Evolutionary conservation across 1,140 invertebrate genomes (phyloP), one percentile per base, ranked within the genome.

Genomic region (Caenorhabditis inopinata): DNA sequence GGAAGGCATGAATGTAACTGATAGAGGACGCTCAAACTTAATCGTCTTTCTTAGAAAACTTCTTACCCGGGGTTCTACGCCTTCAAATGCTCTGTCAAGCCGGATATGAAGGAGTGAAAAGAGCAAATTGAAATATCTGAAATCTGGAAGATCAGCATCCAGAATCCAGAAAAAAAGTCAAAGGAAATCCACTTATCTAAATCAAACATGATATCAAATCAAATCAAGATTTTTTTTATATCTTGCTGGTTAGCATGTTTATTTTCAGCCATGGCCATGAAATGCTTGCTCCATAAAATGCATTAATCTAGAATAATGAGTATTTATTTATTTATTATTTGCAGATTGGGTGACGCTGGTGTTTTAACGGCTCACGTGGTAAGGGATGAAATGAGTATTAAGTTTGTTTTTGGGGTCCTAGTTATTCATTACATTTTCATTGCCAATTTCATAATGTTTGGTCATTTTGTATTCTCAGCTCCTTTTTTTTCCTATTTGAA

Each of bases 281-380:
- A 58, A 58, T 58, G 51, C 35, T 58, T 58, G 35, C 51, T 32
- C 35, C 27, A n/a, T n/a, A 42, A 68, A 58, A 38, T 32, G 38
- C 58, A 68, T 12, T 21, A 68, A 68, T 68, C 58, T 29, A 38
- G n/a, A 68, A 68, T 38, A 58, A 32, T 58, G 25, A 32, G 35
- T 58, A 11, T 32, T 58, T 51, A 7, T 25, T n/a, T n/a, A n/a
- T n/a, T n/a, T n/a, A n/a, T n/a, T 58, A n/a, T 68, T 68, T 68
- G 58, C 58, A 68, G 58, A 68, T 68, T 9, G 21, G 53, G n/a
- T 32, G 53, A 58, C 35, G 23, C 58, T 68, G 29, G 58, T 68
- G 58, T 68, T 68, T 68, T 68, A 68, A 68, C 58, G 3, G 32
- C 58, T 68, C 58, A 68, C 58, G 58, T 68, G 58, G 58, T 18